Conservation (phyloP, 2,797 vertebrate species). For the Amblyopsis hoosieri region DNA sequence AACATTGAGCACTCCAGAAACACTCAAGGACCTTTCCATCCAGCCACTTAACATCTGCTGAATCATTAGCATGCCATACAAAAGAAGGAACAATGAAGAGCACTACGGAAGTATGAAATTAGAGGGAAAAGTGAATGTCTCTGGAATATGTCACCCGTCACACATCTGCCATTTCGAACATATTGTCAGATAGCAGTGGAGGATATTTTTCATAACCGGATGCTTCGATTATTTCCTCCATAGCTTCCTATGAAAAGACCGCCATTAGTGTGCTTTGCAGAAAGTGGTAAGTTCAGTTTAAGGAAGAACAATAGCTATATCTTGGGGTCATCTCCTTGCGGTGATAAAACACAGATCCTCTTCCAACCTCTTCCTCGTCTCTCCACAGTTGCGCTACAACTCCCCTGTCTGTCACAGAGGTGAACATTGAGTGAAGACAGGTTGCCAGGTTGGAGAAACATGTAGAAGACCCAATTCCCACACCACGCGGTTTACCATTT, state of each 20-base stretch:
- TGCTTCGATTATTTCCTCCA: constrained; percentile 1
- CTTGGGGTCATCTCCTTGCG: constrained; percentile 32
- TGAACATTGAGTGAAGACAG: constrained; percentile 68
- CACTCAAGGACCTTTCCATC: constrained; percentile 29
- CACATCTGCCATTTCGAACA: constrained; percentile 40
- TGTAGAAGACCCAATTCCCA: constrained; percentile 58
- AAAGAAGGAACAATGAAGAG: constrained; percentile 34
- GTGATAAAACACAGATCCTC: constrained; percentile 66
- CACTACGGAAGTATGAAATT: constrained; percentile 37
- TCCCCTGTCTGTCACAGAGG: constrained; percentile 38
- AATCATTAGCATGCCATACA: constrained; percentile 40
- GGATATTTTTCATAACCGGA: constrained; percentile 19
- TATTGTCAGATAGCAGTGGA: constrained; percentile 17
- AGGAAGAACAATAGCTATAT: constrained; percentile 38
- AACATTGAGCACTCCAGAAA: constrained; percentile 40
- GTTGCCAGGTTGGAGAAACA: constrained; percentile 53
- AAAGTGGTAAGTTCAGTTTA: constrained; percentile 15
- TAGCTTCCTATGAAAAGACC: constrained; percentile 2
- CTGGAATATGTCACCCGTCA: constrained; percentile 56
- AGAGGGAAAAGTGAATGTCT: constrained; percentile 47
- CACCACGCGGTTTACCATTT: constrained; percentile 50
- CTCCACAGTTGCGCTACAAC: constrained; percentile 34
- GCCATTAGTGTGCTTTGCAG: constrained; percentile 1
- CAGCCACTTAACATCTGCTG: constrained; percentile 46
- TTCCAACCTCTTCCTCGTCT: constrained; percentile 55